Evolutionary conservation across 2,888 invertebrate genomes (phyloP), one percentile per base, ranked within the genome.

Genomic region (Tetropium fuscum): DNA sequence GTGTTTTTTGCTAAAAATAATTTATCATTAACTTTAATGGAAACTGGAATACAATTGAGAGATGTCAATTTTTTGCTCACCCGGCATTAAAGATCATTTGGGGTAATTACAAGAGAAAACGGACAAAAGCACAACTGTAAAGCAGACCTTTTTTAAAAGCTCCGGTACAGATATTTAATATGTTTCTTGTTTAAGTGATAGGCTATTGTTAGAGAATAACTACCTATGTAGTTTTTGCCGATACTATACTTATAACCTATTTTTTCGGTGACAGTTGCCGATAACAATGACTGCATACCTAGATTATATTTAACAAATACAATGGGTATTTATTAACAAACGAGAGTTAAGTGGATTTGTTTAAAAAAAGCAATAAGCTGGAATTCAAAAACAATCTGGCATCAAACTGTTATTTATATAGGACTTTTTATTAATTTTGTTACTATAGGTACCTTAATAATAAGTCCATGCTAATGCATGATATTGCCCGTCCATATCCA

Each of bases 1-100:
- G 22, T 20, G 16, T 51, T 51, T 51, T 34, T 49, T 1, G 27
- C n/a, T 51, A n/a, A 16, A 51, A 22, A 51, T 27, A 40, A 51
- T 51, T 51, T 40, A 51, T 51, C 51, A 40, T 27, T 51, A 40
- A 48, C 34, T 19, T 41, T 47, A 36, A 51, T 40, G 51, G 51
- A 51, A 38, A 27, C 16, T 51, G 15, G 38, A 51, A 25, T 25
- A 22, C 13, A 25, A 25, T 7, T 16, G 38, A 36, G 25, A 40
- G 36, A n/a, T 27, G 40, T 25, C 27, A 40, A 51, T 40, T 38
- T 51, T 51, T 51, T 51, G 7, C 22, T 3, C n/a, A 19, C 22
- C 16, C 8, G 6, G n/a, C 38, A 20, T 15, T 15, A 48, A 48
- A 34, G 36, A 22, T 48, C 48, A 22, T 49, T 49, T 19, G 10